Evolutionary conservation across 2,113 vertebrate genomes (phyloP), one percentile per base, ranked within the genome.

Genomic region (Cryptomyrus ogoouensis): DNA sequence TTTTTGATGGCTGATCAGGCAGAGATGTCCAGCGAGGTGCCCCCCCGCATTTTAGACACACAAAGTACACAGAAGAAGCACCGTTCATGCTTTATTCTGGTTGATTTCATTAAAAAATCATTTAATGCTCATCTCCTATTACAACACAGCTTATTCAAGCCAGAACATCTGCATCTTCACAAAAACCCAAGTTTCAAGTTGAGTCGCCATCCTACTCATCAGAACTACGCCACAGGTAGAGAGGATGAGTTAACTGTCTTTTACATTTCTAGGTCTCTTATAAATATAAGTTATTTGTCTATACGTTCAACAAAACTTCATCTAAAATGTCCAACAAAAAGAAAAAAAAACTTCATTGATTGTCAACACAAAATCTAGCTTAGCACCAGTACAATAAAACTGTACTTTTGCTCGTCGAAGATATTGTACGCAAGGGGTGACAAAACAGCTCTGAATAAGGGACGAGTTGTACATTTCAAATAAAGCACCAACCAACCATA

Each of bases 301-400:
- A 94, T 95, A 96, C 93, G 94, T 95, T 94, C 96, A 96, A 96
- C 94, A 94, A 95, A 96, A 95, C 93, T 93, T 96, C 94, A 95
- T 95, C 74, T 80, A 80, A 80, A 80, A 80, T 80, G 74, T 80
- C 35, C 74, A 80, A 80, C 74, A 42, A 80, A 80, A 80, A 70
- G 94, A 95, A 96, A 95, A 80, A 53, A 94, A 95, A 96, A 95
- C 93, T 93, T 96, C 94, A 96, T 95, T 96, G 96, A 96, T 96
- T 96, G 96, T 96, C 96, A 96, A 96, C 96, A 96, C 96, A 96
- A 96, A 96, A 95, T 96, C 96, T 95, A 96, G 95, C 94, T 95
- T 98, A 99, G 98, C 98, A 98, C 98, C 98, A 98, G 98, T 98
- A 99, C 98, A 99, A 97, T 98, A 98, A 97, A 98, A 99, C 97